Conservation (phyloP, 2,113 vertebrate species). For the Psammodynastes pulverulentus region DNA sequence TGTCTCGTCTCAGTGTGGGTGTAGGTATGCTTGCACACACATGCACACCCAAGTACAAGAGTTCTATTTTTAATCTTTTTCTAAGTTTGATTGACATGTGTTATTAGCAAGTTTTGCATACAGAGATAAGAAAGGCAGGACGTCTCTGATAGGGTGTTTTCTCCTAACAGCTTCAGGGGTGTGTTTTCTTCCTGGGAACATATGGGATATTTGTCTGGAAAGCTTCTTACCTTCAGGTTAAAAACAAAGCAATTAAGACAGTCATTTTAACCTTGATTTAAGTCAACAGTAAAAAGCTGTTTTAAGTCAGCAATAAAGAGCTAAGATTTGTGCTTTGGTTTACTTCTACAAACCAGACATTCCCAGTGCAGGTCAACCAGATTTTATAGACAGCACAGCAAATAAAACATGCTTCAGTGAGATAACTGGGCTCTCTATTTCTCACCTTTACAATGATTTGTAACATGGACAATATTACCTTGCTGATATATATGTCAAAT, state of each 20-base stretch:
- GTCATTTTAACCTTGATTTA: slow-evolving; percentile 28
- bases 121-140: neutral
- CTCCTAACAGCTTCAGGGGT: neutral
- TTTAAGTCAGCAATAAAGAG: neutral
- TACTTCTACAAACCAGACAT: slow-evolving; percentile 23
- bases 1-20: neutral
- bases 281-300: slow-evolving; percentile 27
- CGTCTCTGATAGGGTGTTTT: neutral
- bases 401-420: slow-evolving; percentile 8
- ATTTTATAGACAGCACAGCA: slow-evolving; percentile 1
- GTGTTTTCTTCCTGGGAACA: neutral
- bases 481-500: slow-evolving; percentile 3
- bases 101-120: neutral
- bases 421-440: neutral
- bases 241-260: slow-evolving; percentile 26
- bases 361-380: slow-evolving; percentile 1
- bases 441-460: slow-evolving; percentile 11
- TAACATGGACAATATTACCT: neutral
- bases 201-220: neutral
- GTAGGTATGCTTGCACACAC: neutral
- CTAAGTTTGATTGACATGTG: neutral
- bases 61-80: neutral
- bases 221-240: neutral
- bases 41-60: neutral
- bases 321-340: slow-evolving; percentile 29